These are phyloP conservation scores for Thunnus thynnus DNA, from an alignment of 2,113 vertebrate genomes.

Conservation along the genomic window DNA sequence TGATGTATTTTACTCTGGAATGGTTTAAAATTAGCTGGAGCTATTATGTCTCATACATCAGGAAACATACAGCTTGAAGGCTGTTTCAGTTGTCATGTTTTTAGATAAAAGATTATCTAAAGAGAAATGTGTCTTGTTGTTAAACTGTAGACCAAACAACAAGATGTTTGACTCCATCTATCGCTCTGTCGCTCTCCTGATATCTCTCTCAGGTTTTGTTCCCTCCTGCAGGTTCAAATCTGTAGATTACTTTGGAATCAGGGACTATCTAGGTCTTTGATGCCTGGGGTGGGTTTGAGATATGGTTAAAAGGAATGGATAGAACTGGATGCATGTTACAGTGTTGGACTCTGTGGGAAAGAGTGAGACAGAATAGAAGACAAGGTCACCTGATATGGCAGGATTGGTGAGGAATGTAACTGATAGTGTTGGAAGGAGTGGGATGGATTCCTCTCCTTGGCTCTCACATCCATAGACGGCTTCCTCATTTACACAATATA, in stretches of 20 bases:
- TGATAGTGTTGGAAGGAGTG: conserved; percentile 75
- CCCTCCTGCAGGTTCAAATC: neutral
- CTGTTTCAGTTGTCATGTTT: conserved; percentile 32
- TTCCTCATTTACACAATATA: conserved; percentile 75
- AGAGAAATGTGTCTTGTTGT: conserved; percentile 3
- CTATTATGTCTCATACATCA: neutral
- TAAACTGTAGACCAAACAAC: conserved; percentile 31
- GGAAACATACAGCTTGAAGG: neutral
- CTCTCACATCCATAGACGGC: conserved; percentile 70
- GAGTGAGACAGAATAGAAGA: conserved; percentile 68
- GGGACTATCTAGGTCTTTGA: conserved; percentile 14
- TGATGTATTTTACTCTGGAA: neutral
- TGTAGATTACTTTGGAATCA: conserved; percentile 19
- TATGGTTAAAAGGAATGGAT: conserved; percentile 26
- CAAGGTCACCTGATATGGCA: conserved; percentile 71
- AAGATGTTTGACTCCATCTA: conserved; percentile 27
- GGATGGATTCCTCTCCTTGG: conserved; percentile 64
- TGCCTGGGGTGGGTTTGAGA: conserved; percentile 25
- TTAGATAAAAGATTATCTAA: conserved; percentile 29
- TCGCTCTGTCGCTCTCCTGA: neutral
- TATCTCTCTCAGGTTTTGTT: conserved; percentile 27
- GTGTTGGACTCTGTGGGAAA: conserved; percentile 73
- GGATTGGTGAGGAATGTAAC: conserved; percentile 77
- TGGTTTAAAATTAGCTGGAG: neutral
- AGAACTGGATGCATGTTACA: conserved; percentile 48